Base-by-base conservation (phyloP, 2,888 invertebrate species). In the Eupithecia abbreviata region DNA sequence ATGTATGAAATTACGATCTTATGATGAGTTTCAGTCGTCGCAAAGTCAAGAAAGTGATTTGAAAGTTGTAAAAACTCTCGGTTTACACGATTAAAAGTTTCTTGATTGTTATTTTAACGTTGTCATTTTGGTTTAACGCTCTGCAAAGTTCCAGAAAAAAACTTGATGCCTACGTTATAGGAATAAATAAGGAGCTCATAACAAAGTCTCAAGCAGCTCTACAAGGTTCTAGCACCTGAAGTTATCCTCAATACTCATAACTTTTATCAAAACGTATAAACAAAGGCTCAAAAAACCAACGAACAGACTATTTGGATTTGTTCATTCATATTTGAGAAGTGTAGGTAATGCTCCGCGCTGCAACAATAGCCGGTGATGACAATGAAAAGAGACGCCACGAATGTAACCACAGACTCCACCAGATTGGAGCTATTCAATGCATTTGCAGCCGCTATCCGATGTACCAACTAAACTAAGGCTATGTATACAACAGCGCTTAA, bases 21-120 rank as follows among this genome's bases (percentile, higher is more conserved):
- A 79, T 74, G 82, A 80, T 82, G 81, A 80, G 81, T 81, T 82
- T 72, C 74, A 79, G 80, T 79, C 80, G 79, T 75, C 80, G 83
- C 71, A 79, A 81, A 79, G 74, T 83, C 80, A 78, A 82, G 81
- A 81, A 84, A 82, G 79, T 82, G 78, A 84, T 84, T 83, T 82
- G 72, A 78, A 79, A 82, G 78, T 81, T 81, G 66, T 67, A 68
- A 77, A 67, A 81, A 80, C 80, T 82, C 81, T 9, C 69, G 79
- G 80, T 78, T 81, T 81, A 80, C 79, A 75, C 76, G 81, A 81
- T 82, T 80, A 81, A 83, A 82, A 83, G 79, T 83, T 82, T 70
- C 71, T 58, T 69, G 78, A 79, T 82, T 77, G 79, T 47, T 69
- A 69, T 69, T 18, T 45, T 49, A 69, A 69, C 47, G 69, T 69